Evolutionary conservation across 2,888 invertebrate genomes (phyloP).

Genomic region (Timema cristinae): DNA sequence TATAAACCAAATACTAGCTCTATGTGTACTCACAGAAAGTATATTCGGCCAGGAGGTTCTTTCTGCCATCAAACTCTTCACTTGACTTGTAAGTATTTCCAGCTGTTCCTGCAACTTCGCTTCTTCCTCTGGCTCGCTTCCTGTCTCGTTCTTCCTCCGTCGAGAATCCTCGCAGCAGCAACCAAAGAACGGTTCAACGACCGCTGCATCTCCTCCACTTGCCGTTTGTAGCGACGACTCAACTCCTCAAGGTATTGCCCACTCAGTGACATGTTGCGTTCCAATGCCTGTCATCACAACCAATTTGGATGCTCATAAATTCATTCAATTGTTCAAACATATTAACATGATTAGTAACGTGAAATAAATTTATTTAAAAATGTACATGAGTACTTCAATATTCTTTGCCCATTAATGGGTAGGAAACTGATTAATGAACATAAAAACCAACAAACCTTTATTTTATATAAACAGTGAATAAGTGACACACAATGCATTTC

Average conservation of each 20-base stretch:
- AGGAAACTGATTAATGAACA: too few relatives aligned
- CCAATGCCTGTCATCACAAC: constrained; percentile 62
- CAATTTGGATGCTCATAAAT: too few relatives aligned
- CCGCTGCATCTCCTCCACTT: constrained; percentile 92
- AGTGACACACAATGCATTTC: too few relatives aligned
- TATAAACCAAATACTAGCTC: not conserved
- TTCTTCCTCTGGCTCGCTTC: constrained; percentile 73
- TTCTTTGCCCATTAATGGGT: too few relatives aligned
- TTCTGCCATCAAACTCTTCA: constrained; percentile 59
- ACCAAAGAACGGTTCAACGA: constrained; percentile 74
- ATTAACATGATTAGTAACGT: too few relatives aligned
- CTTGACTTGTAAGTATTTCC: constrained; percentile 55
- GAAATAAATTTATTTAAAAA: too few relatives aligned
- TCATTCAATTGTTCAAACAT: too few relatives aligned
- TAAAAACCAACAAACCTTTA: too few relatives aligned
- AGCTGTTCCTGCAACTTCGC: constrained; percentile 62
- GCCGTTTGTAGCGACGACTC: constrained; percentile 90
- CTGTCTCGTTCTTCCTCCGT: constrained; percentile 51
- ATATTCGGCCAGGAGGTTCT: constrained; percentile 61
- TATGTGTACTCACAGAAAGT: constrained; percentile 26
- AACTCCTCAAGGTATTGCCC: constrained; percentile 95
- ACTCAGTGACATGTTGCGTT: constrained; percentile 94
- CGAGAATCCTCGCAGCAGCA: constrained; percentile 47
- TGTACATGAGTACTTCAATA: too few relatives aligned
- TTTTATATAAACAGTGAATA: too few relatives aligned